Evolutionary conservation across 1,140 invertebrate genomes (phyloP), one percentile per base, ranked within the genome.

Genomic region (Mactra quadrangularis): DNA sequence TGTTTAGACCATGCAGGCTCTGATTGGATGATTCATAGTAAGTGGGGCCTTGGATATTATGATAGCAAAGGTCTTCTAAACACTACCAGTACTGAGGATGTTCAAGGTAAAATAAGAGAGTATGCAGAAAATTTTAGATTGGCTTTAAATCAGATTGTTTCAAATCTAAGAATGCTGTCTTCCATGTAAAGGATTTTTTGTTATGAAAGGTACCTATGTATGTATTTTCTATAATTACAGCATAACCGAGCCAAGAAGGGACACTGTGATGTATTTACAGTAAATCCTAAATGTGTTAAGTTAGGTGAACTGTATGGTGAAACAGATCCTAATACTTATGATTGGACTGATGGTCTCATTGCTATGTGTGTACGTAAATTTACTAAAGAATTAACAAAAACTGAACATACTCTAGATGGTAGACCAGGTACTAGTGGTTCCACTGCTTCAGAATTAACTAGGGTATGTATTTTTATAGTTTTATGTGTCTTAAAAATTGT

Each of bases 281-380:
- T 97, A 22, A 97, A 97, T 93, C 96, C 96, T 0, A 97, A 97
- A 90, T 95, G 96, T 75, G 90, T 97, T 22, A 95, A 95, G 79
- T 92, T 97, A 57, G 95, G 95, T 7, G 96, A 97, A 92, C 91
- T 97, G 33, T 97, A 97, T 89, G 97, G 97, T 9, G 96, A 97
- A 90, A 97, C 96, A 88, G 96, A 97, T 93, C 93, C 96, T 72
- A 94, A 94, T 15, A 97, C 96, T 1, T 95, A 95, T 50, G 96
- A 97, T 93, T 97, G 97, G 96, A 94, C 95, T 84, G 96, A 98
- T 93, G 97, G 97, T 1, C 86, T 93, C 3, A 92, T 93, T 60
- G 91, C 90, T 17, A 87, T 85, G 33, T 90, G 90, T 38, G 89
- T 88, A 11, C 82, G 92, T 22, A 88, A 86, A 25, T 93, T 92